phyloP scores from a whole-genome alignment of 2,113 vertebrate genomes.

The Butastur rufipennis region DNA sequence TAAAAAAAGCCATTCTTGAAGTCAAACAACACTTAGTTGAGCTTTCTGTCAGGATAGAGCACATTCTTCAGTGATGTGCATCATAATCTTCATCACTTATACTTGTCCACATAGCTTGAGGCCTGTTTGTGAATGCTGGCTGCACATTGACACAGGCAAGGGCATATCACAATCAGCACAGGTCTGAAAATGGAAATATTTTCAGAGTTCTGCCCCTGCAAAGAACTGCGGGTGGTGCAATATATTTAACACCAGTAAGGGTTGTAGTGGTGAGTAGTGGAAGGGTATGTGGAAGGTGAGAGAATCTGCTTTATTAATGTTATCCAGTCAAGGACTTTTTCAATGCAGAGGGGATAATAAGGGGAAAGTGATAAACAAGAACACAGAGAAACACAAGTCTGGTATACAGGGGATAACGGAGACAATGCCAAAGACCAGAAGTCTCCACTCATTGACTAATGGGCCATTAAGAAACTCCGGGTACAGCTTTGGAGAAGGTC shows the following conservation, averaged over 20 bases:
- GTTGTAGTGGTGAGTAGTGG: not conserved
- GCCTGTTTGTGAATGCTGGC: not conserved
- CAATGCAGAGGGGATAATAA: not conserved
- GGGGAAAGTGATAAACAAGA: not conserved
- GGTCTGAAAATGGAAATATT: not conserved
- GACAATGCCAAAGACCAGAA: not conserved
- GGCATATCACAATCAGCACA: not conserved
- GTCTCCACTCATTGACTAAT: not conserved
- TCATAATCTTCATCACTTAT: not conserved
- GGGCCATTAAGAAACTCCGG: not conserved
- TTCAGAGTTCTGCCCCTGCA: not conserved
- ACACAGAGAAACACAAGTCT: not conserved
- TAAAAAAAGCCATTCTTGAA: not conserved
- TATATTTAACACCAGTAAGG: not conserved
- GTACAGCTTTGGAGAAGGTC: not conserved
- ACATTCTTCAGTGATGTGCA: not conserved
- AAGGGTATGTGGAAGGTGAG: not conserved
- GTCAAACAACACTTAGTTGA: not conserved
- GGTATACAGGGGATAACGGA: not conserved
- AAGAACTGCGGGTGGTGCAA: not conserved
- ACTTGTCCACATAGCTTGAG: not conserved
- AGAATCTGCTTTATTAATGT: not conserved
- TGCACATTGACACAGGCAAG: not conserved
- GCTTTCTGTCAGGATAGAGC: not conserved
- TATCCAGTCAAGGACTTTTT: not conserved